phyloP scores from a whole-genome alignment of 2,113 vertebrate species.

The Oriolus oriolus region DNA sequence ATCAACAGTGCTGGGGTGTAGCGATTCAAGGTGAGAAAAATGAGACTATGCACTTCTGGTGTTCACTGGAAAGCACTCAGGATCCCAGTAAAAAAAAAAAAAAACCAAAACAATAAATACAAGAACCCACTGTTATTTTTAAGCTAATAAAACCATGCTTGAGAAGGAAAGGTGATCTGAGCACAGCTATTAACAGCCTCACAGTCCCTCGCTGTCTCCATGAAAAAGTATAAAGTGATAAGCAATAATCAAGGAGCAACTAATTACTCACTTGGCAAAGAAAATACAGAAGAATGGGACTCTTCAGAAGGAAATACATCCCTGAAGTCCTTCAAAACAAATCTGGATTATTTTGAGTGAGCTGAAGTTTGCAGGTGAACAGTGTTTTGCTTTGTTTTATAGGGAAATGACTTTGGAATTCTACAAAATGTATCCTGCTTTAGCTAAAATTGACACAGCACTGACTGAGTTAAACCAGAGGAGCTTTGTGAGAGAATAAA shows the following conservation, averaged over 20 bases:
- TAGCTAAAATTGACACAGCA: not conserved
- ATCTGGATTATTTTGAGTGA: not conserved
- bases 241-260: constrained; percentile 16
- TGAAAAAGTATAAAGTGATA: constrained; percentile 5
- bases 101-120: no score
- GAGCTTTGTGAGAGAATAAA: not conserved
- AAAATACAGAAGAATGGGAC: not conserved
- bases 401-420: not conserved
- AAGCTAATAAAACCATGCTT: not conserved
- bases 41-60: not conserved
- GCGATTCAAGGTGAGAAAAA: constrained; percentile 12
- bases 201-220: not conserved
- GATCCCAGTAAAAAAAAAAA: not conserved
- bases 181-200: not conserved
- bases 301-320: not conserved
- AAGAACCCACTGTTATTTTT: not conserved
- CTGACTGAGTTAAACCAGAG: not conserved
- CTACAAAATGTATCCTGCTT: not conserved
- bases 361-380: not conserved
- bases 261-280: constrained; percentile 10
- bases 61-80: not conserved
- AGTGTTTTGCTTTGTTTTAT: not conserved
- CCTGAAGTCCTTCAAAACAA: not conserved
- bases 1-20: not conserved
- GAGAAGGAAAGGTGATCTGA: not conserved